Percentiles rank a stretch among this genome's conserved stretches.
phyloP scores from a whole-genome alignment of 2,888 invertebrate genomes.

The Limnephilus lunatus region DNA sequence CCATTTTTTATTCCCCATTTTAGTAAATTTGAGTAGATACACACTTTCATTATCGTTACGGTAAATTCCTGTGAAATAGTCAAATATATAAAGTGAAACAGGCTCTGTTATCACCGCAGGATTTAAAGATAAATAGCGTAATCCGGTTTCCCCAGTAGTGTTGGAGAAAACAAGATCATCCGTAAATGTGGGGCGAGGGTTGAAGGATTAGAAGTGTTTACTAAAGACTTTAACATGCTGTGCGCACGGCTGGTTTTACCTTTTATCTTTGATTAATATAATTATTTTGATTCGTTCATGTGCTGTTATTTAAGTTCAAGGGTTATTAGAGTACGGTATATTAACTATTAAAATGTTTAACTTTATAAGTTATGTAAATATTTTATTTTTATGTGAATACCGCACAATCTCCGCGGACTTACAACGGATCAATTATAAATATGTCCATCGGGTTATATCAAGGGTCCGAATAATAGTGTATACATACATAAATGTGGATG shows the following conservation, averaged over 20 bases:
- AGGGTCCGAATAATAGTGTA: too few relatives aligned
- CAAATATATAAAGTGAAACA: not conserved
- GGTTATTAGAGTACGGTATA: too few relatives aligned
- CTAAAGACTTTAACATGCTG: not conserved
- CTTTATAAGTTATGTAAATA: too few relatives aligned
- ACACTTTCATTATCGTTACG: too few relatives aligned
- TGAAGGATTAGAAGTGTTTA: not conserved
- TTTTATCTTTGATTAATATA: not conserved
- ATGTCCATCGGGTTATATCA: too few relatives aligned
- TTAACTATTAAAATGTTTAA: too few relatives aligned
- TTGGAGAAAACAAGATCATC: not conserved
- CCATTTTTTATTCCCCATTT: too few relatives aligned
- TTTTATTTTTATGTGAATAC: not conserved
- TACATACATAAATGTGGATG: not conserved
- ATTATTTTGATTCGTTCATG: not conserved
- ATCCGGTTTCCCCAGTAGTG: not conserved
- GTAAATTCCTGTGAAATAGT: not conserved
- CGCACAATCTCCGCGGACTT: too few relatives aligned
- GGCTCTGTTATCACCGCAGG: not conserved
- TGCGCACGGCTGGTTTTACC: not conserved
- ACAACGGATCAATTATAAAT: too few relatives aligned
- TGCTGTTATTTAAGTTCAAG: too few relatives aligned
- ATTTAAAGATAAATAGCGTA: not conserved
- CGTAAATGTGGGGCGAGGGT: not conserved
- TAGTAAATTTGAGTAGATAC: too few relatives aligned